phyloP scores from a whole-genome alignment of 1,140 invertebrate genomes.

The Conus betulinus region DNA sequence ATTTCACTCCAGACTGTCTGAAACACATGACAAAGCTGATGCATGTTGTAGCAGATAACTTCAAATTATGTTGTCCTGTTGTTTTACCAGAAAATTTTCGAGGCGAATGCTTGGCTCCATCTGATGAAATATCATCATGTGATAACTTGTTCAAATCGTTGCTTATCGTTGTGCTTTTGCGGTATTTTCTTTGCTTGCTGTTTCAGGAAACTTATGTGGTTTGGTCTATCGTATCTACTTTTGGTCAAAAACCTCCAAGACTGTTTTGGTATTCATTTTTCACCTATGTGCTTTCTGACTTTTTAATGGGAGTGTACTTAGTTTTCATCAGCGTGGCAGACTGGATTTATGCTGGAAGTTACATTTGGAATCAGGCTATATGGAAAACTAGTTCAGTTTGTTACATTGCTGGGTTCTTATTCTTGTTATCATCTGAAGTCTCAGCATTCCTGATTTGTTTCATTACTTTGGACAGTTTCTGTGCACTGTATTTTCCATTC shows the following conservation, averaged over 20 bases:
- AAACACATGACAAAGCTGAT: not conserved
- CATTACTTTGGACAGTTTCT: not conserved
- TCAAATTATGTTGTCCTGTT: conserved; percentile 1
- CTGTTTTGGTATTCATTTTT: not conserved
- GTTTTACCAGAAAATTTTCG: not conserved
- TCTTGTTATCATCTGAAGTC: not conserved
- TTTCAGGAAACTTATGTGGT: not conserved
- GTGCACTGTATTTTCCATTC: not conserved
- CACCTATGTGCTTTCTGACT: conserved; percentile 10
- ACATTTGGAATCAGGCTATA: not conserved
- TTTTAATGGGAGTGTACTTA: conserved; percentile 15
- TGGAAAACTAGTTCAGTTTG: conserved; percentile 3
- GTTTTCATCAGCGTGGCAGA: not conserved
- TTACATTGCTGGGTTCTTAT: not conserved
- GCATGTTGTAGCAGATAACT: not conserved
- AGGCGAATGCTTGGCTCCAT: not conserved
- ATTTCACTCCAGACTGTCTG: not conserved
- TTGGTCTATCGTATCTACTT: not conserved
- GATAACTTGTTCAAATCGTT: not conserved
- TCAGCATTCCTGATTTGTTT: not conserved
- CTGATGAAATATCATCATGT: conserved; percentile 9
- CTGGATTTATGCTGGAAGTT: not conserved
- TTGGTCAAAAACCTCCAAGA: not conserved
- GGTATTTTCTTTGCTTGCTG: not conserved
- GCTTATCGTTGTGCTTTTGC: not conserved